These are phyloP conservation scores for Brachypteracias leptosomus DNA, from an alignment of 2,113 vertebrate genomes.

Conservation along the genomic window DNA sequence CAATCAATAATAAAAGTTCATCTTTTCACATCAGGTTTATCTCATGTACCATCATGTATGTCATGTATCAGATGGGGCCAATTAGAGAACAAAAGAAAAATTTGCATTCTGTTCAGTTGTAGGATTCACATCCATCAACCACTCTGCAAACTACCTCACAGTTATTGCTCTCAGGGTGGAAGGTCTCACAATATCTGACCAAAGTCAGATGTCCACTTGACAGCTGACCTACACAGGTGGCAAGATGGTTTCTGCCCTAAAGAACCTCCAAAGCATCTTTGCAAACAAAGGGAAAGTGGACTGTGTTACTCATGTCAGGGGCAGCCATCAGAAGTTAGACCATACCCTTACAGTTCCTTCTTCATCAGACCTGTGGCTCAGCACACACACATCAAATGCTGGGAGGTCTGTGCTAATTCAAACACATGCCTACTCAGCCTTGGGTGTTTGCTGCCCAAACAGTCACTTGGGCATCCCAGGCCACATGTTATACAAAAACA, in stretches of 20 bases:
- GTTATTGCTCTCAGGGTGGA: background rate
- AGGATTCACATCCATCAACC: background rate
- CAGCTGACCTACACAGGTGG: background rate
- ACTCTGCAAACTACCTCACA: accelerated
- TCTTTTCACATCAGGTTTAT: background rate
- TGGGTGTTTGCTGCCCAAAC: background rate
- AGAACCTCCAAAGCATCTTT: background rate
- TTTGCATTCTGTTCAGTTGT: background rate
- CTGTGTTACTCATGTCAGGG: background rate
- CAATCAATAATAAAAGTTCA: background rate
- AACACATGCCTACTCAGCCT: background rate
- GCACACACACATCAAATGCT: background rate
- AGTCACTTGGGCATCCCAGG: background rate
- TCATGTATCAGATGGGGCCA: background rate
- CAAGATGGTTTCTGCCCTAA: background rate
- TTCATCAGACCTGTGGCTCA: background rate
- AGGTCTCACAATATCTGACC: background rate
- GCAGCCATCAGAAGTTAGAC: background rate
- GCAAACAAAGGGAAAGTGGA: background rate
- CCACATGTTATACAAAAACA: background rate
- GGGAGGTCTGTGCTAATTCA: background rate
- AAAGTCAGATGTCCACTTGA: background rate
- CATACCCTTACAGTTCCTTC: background rate
- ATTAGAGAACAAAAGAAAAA: background rate
- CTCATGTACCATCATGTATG: background rate